phyloP scores from a whole-genome alignment of 1,140 invertebrate species.

The Eufriesea mexicana region DNA sequence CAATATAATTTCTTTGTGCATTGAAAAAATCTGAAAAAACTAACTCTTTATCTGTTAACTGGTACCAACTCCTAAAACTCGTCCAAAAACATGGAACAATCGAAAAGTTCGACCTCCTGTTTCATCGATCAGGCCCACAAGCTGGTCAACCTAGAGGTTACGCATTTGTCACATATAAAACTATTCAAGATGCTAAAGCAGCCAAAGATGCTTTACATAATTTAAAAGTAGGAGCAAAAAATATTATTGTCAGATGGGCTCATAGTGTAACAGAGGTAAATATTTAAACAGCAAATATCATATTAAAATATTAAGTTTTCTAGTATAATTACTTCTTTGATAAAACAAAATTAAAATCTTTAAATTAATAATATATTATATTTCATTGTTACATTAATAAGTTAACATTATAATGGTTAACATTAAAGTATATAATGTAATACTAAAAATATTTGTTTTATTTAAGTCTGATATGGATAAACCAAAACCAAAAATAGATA shows the following conservation, averaged over 20 bases:
- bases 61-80: constrained; percentile 97
- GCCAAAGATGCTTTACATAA: constrained; percentile 90
- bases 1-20: constrained; percentile 13
- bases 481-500: constrained; percentile 88
- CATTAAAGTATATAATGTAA: background rate
- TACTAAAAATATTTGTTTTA: constrained; percentile 57
- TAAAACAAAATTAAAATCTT: background rate
- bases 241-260: constrained; percentile 91
- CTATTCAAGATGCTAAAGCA: constrained; percentile 84
- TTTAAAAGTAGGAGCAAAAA: constrained; percentile 88
- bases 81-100: constrained; percentile 95
- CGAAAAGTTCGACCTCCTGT: constrained; percentile 96
- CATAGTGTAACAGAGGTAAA: constrained; percentile 88
- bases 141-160: constrained; percentile 95
- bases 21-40: constrained; percentile 62
- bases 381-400: background rate
- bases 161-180: constrained; percentile 94
- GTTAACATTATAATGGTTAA: background rate
- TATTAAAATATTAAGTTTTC: background rate
- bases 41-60: constrained; percentile 83
- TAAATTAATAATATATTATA: background rate
- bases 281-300: constrained; percentile 35
- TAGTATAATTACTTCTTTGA: background rate
- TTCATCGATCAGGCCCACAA: constrained; percentile 93
- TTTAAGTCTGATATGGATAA: constrained; percentile 88